Evolutionary conservation across 2,888 invertebrate genomes (phyloP), one percentile per base, ranked within the genome.

Genomic region (Drosophila pseudotalamancana): DNA sequence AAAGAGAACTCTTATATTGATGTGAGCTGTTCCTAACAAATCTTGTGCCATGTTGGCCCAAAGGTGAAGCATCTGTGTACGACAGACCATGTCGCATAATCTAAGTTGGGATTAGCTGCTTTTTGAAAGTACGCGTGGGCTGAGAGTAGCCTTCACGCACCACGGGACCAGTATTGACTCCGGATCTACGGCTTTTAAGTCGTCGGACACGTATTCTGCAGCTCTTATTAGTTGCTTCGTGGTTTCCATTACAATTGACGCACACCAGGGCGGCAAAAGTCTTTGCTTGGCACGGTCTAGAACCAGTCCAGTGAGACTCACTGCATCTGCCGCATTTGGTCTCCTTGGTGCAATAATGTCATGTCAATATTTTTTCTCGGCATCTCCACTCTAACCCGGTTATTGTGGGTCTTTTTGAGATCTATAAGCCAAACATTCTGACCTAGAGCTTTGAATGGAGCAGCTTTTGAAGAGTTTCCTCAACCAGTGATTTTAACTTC

Each of bases 151-250:
- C 40, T 40, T 21, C 23, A 12, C 23, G 21, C 6, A 16, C 23
- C 40, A 23, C n/a, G 40, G 40, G 21, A 23, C 23, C n/a, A 40
- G n/a, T 40, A 8, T 40, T 40, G 25, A 40, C 25, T 23, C 40
- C 40, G 21, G 40, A 4, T n/a, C 23, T 25, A 12, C 40, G 40
- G 25, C 40, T 23, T 40, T 40, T 40, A n/a, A 40, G 40, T 23
- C 21, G 21, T 4, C 23, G 23, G 23, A 40, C 25, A 23, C 23
- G n/a, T 37, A 37, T 18, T 37, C 35, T 37, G 35, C 35, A 37
- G 35, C 35, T 18, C 16, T 29, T 29, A 29, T 11, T 29, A 29
- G 29, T 29, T 29, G 29, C 29, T 29, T 29, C 29, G 18, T 35
- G 35, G 35, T 19, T 40, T 23, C 40, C n/a, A 1, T 23, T 11